phyloP scores from a whole-genome alignment of 2,113 vertebrate species.

The Gallinago media region DNA sequence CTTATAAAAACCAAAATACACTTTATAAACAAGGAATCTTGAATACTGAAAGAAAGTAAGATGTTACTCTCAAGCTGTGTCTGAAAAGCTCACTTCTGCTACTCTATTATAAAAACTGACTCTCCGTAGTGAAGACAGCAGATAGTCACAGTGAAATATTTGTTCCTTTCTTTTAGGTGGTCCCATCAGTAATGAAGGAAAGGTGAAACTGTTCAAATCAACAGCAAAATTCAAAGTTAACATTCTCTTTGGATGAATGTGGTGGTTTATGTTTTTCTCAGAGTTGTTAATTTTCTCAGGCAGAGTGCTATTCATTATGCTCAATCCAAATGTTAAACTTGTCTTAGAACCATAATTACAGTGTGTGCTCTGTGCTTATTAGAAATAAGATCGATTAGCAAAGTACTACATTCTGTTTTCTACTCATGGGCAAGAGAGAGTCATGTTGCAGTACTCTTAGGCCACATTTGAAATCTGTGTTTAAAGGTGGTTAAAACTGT shows the following conservation, averaged over 20 bases:
- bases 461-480: neutral
- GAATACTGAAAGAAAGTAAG: neutral
- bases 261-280: neutral
- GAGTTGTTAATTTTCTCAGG: constrained; percentile 12
- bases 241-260: neutral
- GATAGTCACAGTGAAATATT: neutral
- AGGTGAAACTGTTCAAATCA: neutral
- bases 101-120: neutral
- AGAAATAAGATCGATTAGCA: neutral
- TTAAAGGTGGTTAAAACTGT: neutral
- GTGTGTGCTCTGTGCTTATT: neutral
- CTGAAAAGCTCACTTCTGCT: neutral
- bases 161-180: neutral
- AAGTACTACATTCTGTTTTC: neutral
- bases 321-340: constrained; percentile 18
- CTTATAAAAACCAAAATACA: neutral
- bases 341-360: neutral
- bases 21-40: neutral
- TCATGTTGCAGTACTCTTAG: neutral
- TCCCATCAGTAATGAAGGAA: neutral
- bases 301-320: neutral
- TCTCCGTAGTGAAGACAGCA: neutral
- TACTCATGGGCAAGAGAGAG: neutral
- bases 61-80: neutral
- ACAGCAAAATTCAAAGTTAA: neutral